Conservation (phyloP, 2,888 invertebrate genomes). For the Timandra comae region DNA sequence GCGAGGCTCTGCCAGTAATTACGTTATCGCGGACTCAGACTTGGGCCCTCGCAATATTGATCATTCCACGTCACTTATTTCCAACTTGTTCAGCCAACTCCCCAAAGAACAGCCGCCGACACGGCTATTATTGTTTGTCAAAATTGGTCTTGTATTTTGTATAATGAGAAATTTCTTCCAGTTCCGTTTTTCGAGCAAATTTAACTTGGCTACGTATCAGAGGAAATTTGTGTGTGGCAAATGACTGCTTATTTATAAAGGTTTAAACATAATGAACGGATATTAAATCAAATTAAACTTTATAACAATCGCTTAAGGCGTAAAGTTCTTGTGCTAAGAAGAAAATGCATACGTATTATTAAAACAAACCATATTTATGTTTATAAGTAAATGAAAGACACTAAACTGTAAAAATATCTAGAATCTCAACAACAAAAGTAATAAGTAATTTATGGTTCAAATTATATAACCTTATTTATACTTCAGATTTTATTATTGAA, state of each 20-base stretch:
- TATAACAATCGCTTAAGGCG: too few species aligned
- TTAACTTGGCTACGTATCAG: conserved; percentile 1
- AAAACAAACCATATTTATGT: too few species aligned
- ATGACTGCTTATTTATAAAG: conserved; percentile 1
- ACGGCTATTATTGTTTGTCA: conserved; percentile 26
- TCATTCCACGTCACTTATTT: conserved; percentile 58
- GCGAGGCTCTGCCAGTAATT: conserved; percentile 49
- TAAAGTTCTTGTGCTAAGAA: too few species aligned
- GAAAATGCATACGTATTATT: too few species aligned
- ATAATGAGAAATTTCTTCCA: conserved; percentile 22
- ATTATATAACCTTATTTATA: too few species aligned
- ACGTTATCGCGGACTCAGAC: conserved; percentile 51
- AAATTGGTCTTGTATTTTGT: conserved; percentile 23
- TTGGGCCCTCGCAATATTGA: conserved; percentile 50
- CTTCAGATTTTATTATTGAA: too few species aligned
- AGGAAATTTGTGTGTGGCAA: conserved; percentile 5
- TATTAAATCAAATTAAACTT: too few species aligned
- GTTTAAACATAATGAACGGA: background rate
- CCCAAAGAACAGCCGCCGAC: conserved; percentile 24
- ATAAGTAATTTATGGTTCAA: too few species aligned
- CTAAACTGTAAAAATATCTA: too few species aligned
- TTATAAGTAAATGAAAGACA: too few species aligned
- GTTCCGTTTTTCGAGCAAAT: conserved; percentile 14
- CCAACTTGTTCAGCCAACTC: conserved; percentile 38
- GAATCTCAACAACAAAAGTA: too few species aligned